Base-by-base conservation (phyloP, 2,888 invertebrate species). In the Cyaniris semiargus region DNA sequence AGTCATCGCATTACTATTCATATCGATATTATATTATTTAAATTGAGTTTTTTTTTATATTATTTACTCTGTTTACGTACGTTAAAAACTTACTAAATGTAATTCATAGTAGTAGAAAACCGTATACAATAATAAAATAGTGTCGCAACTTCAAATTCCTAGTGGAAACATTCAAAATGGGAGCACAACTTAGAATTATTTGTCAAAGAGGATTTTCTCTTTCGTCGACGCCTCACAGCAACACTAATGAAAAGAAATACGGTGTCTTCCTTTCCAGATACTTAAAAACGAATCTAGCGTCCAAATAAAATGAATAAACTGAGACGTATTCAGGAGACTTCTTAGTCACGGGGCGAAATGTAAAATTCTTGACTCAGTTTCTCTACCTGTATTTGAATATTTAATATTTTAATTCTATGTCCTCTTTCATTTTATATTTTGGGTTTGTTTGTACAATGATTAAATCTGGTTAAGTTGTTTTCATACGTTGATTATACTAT, bases 241-340 rank as follows among this genome's bases (percentile, higher is more conserved):
- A 77, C 80, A 60, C 80, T 79, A 80, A 80, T 80, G 80, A 80
- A 80, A 80, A 79, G 79, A 80, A 80, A 79, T 80, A 78, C 79
- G 60, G 56, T 78, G 72, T 79, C 78, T 74, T 74, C 74, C 48
- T 53, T 74, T 74, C 27, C 6, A 74, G 48, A 74, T 74, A 74
- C 48, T 74, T 74, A 48, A 74, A 74, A 74, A 74, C 74, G 74
- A 74, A 74, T 48, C 53, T 44, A 74, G 71, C 21, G 23, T 48
- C 27, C 44, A 74, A 74, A 74, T 74, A 74, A 48, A 74, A 74
- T 31, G 0, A 72, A 72, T 72, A 74, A 74, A 74, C 74, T 74
- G 23, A 74, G 74, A 74, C 27, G 74, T 53, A 74, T 74, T 48
- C 74, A 74, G 53, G 53, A 48, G 74, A 53, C 74, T 53, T 53